A percentile compares a stretch with the other conserved stretches of the same genome.
Conservation (phyloP, 2,888 invertebrate genomes). For the Alsophila aescularia region DNA sequence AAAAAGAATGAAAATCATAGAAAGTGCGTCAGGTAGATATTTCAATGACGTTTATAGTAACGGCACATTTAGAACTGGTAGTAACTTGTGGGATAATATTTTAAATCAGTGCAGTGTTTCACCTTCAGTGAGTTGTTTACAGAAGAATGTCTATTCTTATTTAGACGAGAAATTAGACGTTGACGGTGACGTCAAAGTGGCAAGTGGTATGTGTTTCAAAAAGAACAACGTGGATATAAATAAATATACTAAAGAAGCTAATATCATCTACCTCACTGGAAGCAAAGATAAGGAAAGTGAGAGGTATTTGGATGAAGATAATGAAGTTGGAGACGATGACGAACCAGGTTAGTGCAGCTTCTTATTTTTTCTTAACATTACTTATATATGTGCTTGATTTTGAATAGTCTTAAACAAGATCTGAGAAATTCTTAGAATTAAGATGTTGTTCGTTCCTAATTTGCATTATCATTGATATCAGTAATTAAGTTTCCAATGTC, state of each 20-base stretch:
- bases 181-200: slow-evolving; percentile 86
- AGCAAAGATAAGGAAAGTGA: slow-evolving; percentile 54
- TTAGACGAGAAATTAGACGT: slow-evolving; percentile 87
- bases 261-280: slow-evolving; percentile 75
- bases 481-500: too few species aligned
- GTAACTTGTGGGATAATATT: slow-evolving; percentile 89
- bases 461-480: too few species aligned
- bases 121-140: slow-evolving; percentile 89
- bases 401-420: too few species aligned
- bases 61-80: slow-evolving; percentile 84
- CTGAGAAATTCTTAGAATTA: too few species aligned
- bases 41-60: slow-evolving; percentile 73
- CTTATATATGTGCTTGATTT: too few species aligned
- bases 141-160: slow-evolving; percentile 90
- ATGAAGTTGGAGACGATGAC: slow-evolving; percentile 67
- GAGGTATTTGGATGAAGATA: slow-evolving; percentile 65
- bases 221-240: slow-evolving; percentile 86
- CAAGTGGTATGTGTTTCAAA: slow-evolving; percentile 86
- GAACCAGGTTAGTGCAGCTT: slow-evolving; percentile 70
- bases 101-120: slow-evolving; percentile 87
- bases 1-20: slow-evolving; percentile 63
- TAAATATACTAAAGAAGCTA: slow-evolving; percentile 82
- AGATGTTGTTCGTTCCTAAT: too few species aligned
- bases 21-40: slow-evolving; percentile 65
- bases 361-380: neutral